Base-by-base conservation (phyloP, 2,888 invertebrate species). In the Amphipyra berbera region DNA sequence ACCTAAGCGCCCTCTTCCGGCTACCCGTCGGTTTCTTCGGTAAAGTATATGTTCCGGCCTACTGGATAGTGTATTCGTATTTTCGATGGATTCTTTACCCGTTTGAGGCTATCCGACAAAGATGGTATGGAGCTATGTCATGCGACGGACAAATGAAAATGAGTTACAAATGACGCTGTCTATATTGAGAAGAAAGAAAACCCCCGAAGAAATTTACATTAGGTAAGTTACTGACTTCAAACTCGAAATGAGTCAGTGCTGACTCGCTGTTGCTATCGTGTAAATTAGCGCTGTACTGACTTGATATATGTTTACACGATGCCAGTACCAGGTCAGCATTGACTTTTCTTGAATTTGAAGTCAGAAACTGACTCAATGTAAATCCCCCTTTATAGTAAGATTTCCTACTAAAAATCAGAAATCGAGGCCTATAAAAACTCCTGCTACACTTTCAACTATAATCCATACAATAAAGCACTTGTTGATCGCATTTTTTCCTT, bases 401-500 rank as follows among this genome's bases (percentile, higher is more conserved):
- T 7, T 7, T 30, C 30, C 6, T 30, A 30, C 7, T 6, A 30
- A 7, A 30, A 30, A 30, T 30, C 30, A 30, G 30, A 30, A 30
- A 30, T 7, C 7, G 30, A 6, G 30, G 6, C 30, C 30, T 30
- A 30, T 10, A 37, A 37, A 10, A 10, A 1, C 37, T 37, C 1
- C 9, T 12, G 5, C 21, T 12, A 5, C 44, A 21, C 12, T 37
- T 9, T 37, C 10, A 15, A 44, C 27, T 44, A 27, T 44, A 27
- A 42, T 12, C 15, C 7, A 45, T 48, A 45, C 52, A 53, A 38
- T 49, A 58, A n/a, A 54, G 53, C 46, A 75, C 74, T 72, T 69
- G 68, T 77, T 68, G 71, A 77, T 62, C 60, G 27, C n/a, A 49
- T 63, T 62, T 53, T 47, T 66, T 55, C 44, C 7, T 37, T 38